A percentile compares a stretch with the other conserved stretches of the same genome.
phyloP scores from a whole-genome alignment of 2,797 vertebrate genomes.

The Neosilurus hyrtlii region DNA sequence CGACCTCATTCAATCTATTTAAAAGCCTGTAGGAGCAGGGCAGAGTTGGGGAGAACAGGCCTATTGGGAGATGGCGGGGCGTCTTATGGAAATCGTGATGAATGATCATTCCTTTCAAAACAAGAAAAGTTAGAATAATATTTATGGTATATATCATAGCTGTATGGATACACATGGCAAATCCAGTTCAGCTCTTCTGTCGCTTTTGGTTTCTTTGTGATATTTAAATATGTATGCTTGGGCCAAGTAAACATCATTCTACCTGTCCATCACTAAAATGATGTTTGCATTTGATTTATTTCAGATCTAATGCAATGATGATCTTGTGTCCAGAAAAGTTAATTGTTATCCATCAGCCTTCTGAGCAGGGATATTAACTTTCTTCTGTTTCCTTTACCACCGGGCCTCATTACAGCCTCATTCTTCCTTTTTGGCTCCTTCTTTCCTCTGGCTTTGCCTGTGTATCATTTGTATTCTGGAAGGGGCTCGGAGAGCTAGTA shows the following conservation, averaged over 20 bases:
- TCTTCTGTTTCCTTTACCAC: constrained; percentile 51
- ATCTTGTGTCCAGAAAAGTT: neutral
- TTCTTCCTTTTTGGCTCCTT: constrained; percentile 42
- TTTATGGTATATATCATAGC: neutral
- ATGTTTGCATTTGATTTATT: neutral
- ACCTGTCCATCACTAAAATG: neutral
- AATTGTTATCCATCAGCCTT: neutral
- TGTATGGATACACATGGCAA: neutral
- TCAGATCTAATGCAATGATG: neutral
- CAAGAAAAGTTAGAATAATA: neutral
- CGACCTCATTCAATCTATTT: constrained; percentile 39
- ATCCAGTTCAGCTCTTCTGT: neutral
- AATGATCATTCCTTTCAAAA: neutral
- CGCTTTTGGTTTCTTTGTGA: neutral
- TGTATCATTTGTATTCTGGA: constrained; percentile 52
- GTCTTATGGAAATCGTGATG: constrained; percentile 8
- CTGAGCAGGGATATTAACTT: neutral
- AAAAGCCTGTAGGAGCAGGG: constrained; percentile 30
- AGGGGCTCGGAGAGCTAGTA: constrained; percentile 40
- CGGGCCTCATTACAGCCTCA: constrained; percentile 31
- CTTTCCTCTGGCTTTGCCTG: constrained; percentile 11
- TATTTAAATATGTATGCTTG: neutral
- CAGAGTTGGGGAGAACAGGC: neutral
- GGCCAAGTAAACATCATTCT: neutral
- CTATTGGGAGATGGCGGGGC: constrained; percentile 17